These are phyloP conservation scores for Drosophila oshimai DNA, from an alignment of 1,140 invertebrate species.

Conservation along the genomic window DNA sequence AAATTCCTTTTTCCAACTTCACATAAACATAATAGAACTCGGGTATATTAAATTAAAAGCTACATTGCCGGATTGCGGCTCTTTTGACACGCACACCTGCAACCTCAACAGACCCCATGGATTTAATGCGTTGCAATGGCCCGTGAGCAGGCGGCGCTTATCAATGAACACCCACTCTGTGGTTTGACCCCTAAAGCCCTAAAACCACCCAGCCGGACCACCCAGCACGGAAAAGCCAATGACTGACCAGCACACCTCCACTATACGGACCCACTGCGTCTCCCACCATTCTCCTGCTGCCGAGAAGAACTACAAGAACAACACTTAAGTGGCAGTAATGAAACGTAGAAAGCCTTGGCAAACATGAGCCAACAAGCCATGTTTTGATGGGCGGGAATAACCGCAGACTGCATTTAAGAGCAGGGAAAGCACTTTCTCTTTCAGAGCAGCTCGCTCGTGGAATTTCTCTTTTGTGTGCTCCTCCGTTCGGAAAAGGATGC, in stretches of 20 bases:
- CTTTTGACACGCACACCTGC: slow-evolving; percentile 17
- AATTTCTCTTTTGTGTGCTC: slow-evolving; percentile 6
- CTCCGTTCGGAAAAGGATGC: slow-evolving; percentile 25
- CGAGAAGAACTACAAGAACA: slow-evolving; percentile 30
- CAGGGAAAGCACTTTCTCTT: slow-evolving; percentile 10
- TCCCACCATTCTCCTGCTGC: background rate
- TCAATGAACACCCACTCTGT: slow-evolving; percentile 4
- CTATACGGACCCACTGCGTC: background rate
- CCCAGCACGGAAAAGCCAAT: slow-evolving; percentile 14
- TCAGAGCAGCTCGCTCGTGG: slow-evolving; percentile 1
- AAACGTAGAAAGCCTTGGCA: slow-evolving; percentile 30
- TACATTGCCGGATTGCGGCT: background rate
- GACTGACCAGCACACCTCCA: background rate
- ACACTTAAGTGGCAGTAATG: slow-evolving; percentile 23
- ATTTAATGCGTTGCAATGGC: background rate
- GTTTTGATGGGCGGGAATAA: slow-evolving; percentile 2
- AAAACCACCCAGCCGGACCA: background rate
- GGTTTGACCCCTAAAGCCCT: background rate
- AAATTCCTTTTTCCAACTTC: background rate
- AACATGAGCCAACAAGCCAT: slow-evolving; percentile 17
- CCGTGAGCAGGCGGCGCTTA: background rate
- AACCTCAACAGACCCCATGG: background rate
- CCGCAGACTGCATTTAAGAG: slow-evolving; percentile 27
- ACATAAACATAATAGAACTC: background rate
- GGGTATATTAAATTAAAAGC: background rate